Percentiles rank a stretch among this genome's conserved stretches.
These are phyloP conservation scores for Silurus aristotelis DNA, from an alignment of 2,797 vertebrate species.

Conservation along the genomic window DNA sequence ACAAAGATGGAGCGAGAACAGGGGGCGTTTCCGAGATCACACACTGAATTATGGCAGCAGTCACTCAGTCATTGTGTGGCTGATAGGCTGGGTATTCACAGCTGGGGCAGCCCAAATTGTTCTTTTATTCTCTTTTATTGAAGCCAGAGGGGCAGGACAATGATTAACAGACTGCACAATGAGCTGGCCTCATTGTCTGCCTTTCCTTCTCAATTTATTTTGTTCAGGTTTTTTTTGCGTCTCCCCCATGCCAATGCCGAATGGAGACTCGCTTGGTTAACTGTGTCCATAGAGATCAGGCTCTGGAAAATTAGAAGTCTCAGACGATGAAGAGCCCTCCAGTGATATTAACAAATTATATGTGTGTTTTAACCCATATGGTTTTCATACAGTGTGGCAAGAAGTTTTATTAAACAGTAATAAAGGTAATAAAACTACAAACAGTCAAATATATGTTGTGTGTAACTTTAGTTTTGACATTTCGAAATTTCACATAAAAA, in stretches of 20 bases:
- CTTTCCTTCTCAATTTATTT: constrained; percentile 74
- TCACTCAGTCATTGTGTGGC: constrained; percentile 84
- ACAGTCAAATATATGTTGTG: neutral
- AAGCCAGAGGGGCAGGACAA: constrained; percentile 78
- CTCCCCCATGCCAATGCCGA: constrained; percentile 61
- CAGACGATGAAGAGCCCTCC: constrained; percentile 49
- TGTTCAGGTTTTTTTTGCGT: constrained; percentile 65
- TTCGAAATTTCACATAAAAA: constrained; percentile 2
- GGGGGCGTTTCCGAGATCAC: constrained; percentile 88
- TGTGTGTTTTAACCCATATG: constrained; percentile 43
- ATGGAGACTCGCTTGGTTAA: constrained; percentile 69
- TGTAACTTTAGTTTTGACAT: neutral
- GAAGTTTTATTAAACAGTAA: constrained; percentile 31
- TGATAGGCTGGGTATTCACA: constrained; percentile 86
- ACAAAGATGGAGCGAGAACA: constrained; percentile 88
- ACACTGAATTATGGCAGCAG: constrained; percentile 82
- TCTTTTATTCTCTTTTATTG: constrained; percentile 85
- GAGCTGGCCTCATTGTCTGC: constrained; percentile 66
- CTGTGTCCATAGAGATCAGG: constrained; percentile 56
- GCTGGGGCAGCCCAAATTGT: constrained; percentile 85
- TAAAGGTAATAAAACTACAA: constrained; percentile 7
- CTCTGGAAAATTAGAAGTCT: constrained; percentile 63
- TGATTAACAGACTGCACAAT: constrained; percentile 79
- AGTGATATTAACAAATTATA: constrained; percentile 50
- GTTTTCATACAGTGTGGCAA: constrained; percentile 20